These are phyloP conservation scores for Lutraria rhynchaena DNA, from an alignment of 1,140 invertebrate genomes.

Conservation along the genomic window DNA sequence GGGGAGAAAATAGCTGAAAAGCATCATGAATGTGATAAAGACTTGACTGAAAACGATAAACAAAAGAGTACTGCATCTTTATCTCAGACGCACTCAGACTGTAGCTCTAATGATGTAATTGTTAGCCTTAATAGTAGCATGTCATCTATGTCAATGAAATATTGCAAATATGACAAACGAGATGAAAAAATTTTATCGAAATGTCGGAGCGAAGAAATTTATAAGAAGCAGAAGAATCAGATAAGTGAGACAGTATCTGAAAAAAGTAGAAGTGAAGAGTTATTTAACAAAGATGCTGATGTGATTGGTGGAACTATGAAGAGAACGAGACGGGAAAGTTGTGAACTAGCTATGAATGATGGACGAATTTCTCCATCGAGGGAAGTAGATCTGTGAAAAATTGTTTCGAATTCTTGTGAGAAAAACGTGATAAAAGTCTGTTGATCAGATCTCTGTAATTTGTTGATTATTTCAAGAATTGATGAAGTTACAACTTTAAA, in stretches of 20 bases:
- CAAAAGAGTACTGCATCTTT: conserved; percentile 45
- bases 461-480: too few species aligned
- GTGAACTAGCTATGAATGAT: conserved; percentile 73
- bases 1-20: conserved; percentile 38
- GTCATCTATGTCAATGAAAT: conserved; percentile 47
- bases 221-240: conserved; percentile 13
- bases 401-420: too few species aligned
- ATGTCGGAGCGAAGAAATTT: conserved; percentile 40
- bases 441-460: too few species aligned
- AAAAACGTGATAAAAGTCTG: too few species aligned
- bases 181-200: conserved; percentile 43
- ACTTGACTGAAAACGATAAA: neutral
- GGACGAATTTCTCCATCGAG: conserved; percentile 70
- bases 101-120: conserved; percentile 52
- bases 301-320: conserved; percentile 21
- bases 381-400: neutral
- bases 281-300: conserved; percentile 53
- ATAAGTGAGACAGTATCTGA: conserved; percentile 25
- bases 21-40: neutral
- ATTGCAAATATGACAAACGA: conserved; percentile 18
- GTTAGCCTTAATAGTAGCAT: conserved; percentile 46
- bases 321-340: conserved; percentile 68
- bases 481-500: too few species aligned
- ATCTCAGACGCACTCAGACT: conserved; percentile 34
- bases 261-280: conserved; percentile 62